Evolutionary conservation across 2,797 vertebrate species (phyloP).

Genomic region (Tokudaia muenninki): DNA sequence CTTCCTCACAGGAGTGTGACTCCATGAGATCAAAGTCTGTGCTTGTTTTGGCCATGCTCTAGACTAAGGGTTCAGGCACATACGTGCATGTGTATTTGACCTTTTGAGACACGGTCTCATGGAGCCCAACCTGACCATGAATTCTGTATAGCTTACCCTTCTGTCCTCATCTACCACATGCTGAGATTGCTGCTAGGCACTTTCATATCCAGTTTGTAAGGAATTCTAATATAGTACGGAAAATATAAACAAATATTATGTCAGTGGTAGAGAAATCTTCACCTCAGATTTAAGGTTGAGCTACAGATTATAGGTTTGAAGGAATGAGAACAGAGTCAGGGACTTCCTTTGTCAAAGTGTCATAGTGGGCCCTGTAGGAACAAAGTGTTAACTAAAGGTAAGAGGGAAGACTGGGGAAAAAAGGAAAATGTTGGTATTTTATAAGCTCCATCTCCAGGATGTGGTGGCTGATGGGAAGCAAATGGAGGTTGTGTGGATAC

Average conservation of each 20-base stretch:
- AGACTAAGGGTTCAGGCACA: background rate
- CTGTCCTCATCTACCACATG: background rate
- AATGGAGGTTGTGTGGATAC: background rate
- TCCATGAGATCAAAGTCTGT: background rate
- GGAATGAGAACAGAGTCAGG: background rate
- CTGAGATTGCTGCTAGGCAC: background rate
- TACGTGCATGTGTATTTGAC: background rate
- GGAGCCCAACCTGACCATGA: background rate
- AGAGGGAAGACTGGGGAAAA: background rate
- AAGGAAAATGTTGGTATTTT: conserved; percentile 7
- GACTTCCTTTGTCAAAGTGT: background rate
- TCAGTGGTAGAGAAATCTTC: background rate
- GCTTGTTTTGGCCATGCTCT: background rate
- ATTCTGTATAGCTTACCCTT: background rate
- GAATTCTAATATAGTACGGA: background rate
- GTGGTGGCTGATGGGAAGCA: background rate
- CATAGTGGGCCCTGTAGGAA: background rate
- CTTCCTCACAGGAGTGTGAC: background rate
- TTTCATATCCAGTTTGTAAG: background rate
- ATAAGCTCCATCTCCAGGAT: background rate
- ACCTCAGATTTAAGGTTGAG: background rate
- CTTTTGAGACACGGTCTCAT: background rate
- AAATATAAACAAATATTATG: background rate
- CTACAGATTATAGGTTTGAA: background rate
- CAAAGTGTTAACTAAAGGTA: conserved; percentile 13